phyloP scores from a whole-genome alignment of 1,140 invertebrate species.

The Drosophila auraria region DNA sequence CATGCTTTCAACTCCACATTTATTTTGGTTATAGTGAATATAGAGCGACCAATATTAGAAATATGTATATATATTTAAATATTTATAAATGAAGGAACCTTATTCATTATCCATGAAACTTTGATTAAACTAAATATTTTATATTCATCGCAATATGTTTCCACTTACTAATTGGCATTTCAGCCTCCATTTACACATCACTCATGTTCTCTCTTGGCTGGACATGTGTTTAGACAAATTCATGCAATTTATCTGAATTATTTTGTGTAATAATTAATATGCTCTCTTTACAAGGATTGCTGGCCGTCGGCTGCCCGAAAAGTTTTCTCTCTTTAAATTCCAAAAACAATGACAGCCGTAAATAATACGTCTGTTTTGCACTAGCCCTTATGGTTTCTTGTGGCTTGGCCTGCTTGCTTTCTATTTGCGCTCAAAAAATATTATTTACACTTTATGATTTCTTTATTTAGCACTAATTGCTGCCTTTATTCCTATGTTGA shows the following conservation, averaged over 20 bases:
- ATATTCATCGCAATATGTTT: background rate
- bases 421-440: constrained; percentile 66
- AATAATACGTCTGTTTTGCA: constrained; percentile 52
- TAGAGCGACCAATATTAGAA: background rate
- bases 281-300: constrained; percentile 55
- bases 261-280: constrained; percentile 68
- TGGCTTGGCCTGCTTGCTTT: constrained; percentile 54
- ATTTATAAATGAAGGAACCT: background rate
- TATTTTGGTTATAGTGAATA: constrained; percentile 16
- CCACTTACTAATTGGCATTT: constrained; percentile 11
- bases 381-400: constrained; percentile 4
- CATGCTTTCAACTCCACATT: constrained; percentile 1
- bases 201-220: background rate
- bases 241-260: constrained; percentile 50
- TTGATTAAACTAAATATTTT: background rate
- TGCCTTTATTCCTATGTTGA: constrained; percentile 52
- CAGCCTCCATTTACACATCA: constrained; percentile 2
- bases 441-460: constrained; percentile 82
- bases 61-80: no score
- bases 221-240: constrained; percentile 24
- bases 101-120: background rate
- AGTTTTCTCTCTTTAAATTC: constrained; percentile 54
- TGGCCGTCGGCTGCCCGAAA: constrained; percentile 48
- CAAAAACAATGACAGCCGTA: constrained; percentile 66
- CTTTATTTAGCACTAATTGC: constrained; percentile 80